Evolutionary conservation across 53 echinoderm and acorn worm genomes (phyloP).

Genomic region (Antedon mediterranea): DNA sequence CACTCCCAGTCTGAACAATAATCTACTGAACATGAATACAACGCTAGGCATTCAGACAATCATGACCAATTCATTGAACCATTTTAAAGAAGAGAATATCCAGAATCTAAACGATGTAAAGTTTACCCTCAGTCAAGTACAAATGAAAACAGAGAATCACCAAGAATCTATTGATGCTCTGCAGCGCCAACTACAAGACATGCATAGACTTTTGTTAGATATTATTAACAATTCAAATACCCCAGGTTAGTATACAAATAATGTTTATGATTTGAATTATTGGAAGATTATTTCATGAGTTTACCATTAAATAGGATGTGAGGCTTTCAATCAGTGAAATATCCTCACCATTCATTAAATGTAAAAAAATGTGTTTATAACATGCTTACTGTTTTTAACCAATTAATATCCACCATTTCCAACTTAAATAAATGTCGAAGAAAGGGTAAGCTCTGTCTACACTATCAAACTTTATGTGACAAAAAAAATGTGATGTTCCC

Average conservation of each 20-base stretch:
- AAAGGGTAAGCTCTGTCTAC: too few relatives aligned
- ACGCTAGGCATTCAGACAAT: slow-evolving; percentile 44
- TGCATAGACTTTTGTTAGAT: neutral
- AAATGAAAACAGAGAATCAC: slow-evolving; percentile 11
- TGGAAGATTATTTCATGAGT: too few relatives aligned
- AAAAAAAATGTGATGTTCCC: too few relatives aligned
- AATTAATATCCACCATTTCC: too few relatives aligned
- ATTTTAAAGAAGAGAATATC: slow-evolving; percentile 38
- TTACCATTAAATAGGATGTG: too few relatives aligned
- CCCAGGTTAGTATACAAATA: neutral
- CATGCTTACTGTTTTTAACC: too few relatives aligned
- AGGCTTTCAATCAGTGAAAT: too few relatives aligned
- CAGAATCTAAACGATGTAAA: slow-evolving; percentile 10
- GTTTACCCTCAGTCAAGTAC: neutral
- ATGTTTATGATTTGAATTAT: too few relatives aligned
- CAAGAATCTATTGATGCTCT: neutral
- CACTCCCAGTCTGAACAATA: slow-evolving; percentile 38
- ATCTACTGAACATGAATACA: slow-evolving; percentile 41
- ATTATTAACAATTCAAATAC: neutral
- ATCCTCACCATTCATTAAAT: too few relatives aligned
- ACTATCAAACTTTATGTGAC: too few relatives aligned
- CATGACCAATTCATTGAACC: slow-evolving; percentile 21
- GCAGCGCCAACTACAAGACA: slow-evolving; percentile 5
- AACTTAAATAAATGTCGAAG: too few relatives aligned
- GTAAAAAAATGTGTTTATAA: too few relatives aligned